A percentile compares a stretch with the other conserved stretches of the same genome.
Conservation (phyloP, 2,113 vertebrate genomes). For the Microcebus jonahi region DNA sequence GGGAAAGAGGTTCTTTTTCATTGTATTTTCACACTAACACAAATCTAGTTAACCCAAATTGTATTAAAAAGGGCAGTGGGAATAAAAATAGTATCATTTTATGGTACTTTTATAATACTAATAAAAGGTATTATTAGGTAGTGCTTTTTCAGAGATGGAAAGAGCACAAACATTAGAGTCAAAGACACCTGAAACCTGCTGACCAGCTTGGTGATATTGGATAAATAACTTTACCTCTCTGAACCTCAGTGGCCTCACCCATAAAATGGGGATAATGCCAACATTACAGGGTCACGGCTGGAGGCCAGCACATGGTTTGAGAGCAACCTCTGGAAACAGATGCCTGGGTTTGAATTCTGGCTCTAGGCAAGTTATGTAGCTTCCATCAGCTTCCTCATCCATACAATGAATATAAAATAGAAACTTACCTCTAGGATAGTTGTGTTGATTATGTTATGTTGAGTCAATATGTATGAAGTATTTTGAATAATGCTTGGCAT, state of each 20-base stretch:
- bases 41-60: neutral
- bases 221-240: constrained; percentile 3
- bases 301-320: neutral
- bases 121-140: neutral
- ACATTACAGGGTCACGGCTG: neutral
- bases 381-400: neutral
- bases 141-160: neutral
- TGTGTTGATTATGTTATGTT: neutral
- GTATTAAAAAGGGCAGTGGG: neutral
- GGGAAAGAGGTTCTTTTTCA: neutral
- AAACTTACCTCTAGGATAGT: neutral
- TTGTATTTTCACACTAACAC: neutral
- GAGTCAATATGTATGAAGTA: neutral
- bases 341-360: neutral
- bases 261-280: neutral
- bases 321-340: neutral
- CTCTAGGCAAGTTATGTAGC: neutral
- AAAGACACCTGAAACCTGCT: neutral
- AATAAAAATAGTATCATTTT: neutral
- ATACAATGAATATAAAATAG: neutral
- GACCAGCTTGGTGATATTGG: neutral
- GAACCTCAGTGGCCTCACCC: neutral
- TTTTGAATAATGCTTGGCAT: neutral
- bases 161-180: neutral
- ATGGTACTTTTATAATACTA: neutral